Conservation (phyloP, 2,113 vertebrate species). For the Oryzias curvinotus region DNA sequence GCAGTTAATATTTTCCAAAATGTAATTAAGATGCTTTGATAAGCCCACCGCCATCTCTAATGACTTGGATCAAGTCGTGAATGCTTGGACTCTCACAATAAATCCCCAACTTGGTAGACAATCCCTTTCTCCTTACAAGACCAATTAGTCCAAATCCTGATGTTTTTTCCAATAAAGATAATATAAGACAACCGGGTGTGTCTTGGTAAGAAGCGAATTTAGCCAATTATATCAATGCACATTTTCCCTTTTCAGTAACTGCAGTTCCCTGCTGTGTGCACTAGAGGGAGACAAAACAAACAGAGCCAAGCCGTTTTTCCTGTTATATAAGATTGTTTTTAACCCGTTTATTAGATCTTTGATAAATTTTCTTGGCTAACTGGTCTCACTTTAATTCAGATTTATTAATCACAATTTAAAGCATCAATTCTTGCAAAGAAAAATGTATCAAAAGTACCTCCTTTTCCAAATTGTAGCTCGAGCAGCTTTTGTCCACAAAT, state of each 20-base stretch:
- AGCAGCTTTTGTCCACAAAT: no score
- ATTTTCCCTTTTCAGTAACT: slow-evolving; percentile 5
- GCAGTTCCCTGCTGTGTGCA: slow-evolving; percentile 12
- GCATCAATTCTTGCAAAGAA: no score
- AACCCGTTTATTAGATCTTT: no score
- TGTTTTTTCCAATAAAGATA: slow-evolving; percentile 25
- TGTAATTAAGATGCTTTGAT: slow-evolving; percentile 23
- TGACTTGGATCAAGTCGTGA: slow-evolving; percentile 27
- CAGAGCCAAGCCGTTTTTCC: not conserved
- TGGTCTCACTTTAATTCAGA: no score
- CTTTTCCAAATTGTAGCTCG: no score
- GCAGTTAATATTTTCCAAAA: no score
- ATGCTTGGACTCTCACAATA: slow-evolving; percentile 25
- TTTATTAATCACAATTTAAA: no score
- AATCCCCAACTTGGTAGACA: slow-evolving; percentile 28
- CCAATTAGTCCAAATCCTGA: slow-evolving; percentile 41
- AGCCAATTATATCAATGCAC: slow-evolving; percentile 44
- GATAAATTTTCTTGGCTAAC: no score
- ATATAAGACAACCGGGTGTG: slow-evolving; percentile 15
- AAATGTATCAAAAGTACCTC: no score
- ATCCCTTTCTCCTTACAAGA: slow-evolving; percentile 34
- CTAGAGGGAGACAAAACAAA: slow-evolving; percentile 29
- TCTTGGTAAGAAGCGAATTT: slow-evolving; percentile 33
- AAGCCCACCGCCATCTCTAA: slow-evolving; percentile 26
- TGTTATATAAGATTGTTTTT: no score